Percentiles rank a stretch among this genome's conserved stretches.
Conservation (phyloP, 2,888 invertebrate genomes). For the Bimastos eiseni region DNA sequence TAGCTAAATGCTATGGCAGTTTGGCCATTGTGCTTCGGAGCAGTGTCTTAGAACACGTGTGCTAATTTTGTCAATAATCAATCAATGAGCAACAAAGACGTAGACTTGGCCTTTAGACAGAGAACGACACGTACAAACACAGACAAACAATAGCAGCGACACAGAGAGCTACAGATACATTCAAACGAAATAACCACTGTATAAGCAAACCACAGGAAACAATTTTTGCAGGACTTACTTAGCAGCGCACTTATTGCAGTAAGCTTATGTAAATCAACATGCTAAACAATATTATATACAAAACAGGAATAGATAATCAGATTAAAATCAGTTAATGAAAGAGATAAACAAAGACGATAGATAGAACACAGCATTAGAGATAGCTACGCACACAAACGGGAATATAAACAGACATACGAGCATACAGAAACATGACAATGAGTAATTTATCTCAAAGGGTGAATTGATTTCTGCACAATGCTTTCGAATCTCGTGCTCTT, state of each 20-base stretch:
- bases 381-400: background rate
- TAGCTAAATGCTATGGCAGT: background rate
- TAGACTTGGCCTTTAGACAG: background rate
- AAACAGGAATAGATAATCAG: background rate
- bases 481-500: background rate
- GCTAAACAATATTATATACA: background rate
- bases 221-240: background rate
- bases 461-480: background rate
- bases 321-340: background rate
- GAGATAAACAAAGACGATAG: background rate
- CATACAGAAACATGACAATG: background rate
- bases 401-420: background rate
- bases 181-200: background rate
- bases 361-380: background rate
- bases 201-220: background rate
- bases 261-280: background rate
- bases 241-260: too few relatives aligned
- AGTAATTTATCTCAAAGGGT: background rate
- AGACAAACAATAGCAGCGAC: background rate
- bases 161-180: background rate
- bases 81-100: background rate
- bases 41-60: background rate
- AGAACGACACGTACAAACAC: background rate
- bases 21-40: background rate
- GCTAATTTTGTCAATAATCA: constrained; percentile 13